Evolutionary conservation across 2,888 invertebrate species (phyloP).

Genomic region (Boloria selene): DNA sequence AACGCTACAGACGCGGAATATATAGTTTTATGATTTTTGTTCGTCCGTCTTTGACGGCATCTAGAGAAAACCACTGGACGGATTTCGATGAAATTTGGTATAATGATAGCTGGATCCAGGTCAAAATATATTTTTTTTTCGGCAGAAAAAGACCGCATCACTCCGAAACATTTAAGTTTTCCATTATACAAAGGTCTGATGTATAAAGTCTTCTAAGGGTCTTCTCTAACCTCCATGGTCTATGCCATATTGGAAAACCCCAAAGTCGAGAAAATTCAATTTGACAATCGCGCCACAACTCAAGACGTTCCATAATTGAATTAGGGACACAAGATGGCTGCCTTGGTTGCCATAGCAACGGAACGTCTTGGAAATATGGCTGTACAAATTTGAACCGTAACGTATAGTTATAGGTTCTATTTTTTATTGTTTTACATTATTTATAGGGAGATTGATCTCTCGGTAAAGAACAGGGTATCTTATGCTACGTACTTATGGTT

Average conservation of each 20-base stretch:
- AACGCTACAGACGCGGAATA: too few relatives aligned
- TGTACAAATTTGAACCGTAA: slow-evolving; percentile 47
- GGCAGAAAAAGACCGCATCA: too few relatives aligned
- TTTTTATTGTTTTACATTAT: slow-evolving; percentile 5
- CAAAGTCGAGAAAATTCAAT: slow-evolving; percentile 68
- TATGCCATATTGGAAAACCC: slow-evolving; percentile 51
- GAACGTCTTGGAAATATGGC: slow-evolving; percentile 53
- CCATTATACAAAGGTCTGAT: too few relatives aligned
- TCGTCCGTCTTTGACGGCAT: too few relatives aligned
- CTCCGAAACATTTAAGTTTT: too few relatives aligned
- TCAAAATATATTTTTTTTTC: too few relatives aligned
- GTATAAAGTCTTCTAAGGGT: neutral
- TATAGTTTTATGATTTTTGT: too few relatives aligned
- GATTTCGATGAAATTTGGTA: too few relatives aligned
- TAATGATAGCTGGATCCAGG: too few relatives aligned
- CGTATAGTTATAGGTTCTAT: slow-evolving; percentile 38
- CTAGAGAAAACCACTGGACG: too few relatives aligned
- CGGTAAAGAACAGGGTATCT: neutral
- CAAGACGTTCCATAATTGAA: slow-evolving; percentile 71
- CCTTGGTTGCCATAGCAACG: slow-evolving; percentile 66
- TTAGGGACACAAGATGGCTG: slow-evolving; percentile 69
- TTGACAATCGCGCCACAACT: slow-evolving; percentile 67
- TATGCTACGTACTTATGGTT: slow-evolving; percentile 1
- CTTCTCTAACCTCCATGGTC: neutral
- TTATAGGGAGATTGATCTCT: neutral